Percentiles rank a stretch among this genome's conserved stretches.
phyloP scores from a whole-genome alignment of 2,888 invertebrate species.

The Oxystoma pomonae region DNA sequence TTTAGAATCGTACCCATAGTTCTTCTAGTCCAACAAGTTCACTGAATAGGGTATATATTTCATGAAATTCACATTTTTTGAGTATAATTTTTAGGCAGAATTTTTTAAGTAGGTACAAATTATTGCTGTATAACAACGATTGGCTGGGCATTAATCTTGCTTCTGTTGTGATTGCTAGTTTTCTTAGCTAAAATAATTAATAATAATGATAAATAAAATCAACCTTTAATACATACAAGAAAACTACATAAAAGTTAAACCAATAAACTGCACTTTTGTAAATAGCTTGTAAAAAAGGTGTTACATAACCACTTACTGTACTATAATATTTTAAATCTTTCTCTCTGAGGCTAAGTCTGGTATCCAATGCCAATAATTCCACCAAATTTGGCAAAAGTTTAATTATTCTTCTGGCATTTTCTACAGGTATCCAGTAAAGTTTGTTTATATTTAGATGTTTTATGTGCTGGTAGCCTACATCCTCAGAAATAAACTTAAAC shows the following conservation, averaged over 20 bases:
- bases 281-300: background rate
- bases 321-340: constrained; percentile 19
- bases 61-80: constrained; percentile 10
- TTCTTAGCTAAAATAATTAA: constrained; percentile 18
- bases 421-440: constrained; percentile 19
- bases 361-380: constrained; percentile 21
- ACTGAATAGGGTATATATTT: constrained; percentile 15
- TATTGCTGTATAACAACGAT: constrained; percentile 11
- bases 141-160: constrained; percentile 7
- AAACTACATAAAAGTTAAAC: no score
- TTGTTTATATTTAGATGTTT: constrained; percentile 20
- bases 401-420: constrained; percentile 17
- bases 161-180: constrained; percentile 17
- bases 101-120: constrained; percentile 19
- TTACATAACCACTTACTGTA: constrained; percentile 12
- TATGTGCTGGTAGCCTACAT: constrained; percentile 18
- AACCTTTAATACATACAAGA: no score
- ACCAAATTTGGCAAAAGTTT: constrained; percentile 18
- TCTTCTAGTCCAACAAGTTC: constrained; percentile 19
- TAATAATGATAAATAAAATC: no score
- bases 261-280: no score
- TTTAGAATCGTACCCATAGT: constrained; percentile 25
- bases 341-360: constrained; percentile 16
- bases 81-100: constrained; percentile 17
- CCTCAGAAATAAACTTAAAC: constrained; percentile 9